Evolutionary conservation across 2,113 vertebrate genomes (phyloP).

Genomic region (Uria lomvia): DNA sequence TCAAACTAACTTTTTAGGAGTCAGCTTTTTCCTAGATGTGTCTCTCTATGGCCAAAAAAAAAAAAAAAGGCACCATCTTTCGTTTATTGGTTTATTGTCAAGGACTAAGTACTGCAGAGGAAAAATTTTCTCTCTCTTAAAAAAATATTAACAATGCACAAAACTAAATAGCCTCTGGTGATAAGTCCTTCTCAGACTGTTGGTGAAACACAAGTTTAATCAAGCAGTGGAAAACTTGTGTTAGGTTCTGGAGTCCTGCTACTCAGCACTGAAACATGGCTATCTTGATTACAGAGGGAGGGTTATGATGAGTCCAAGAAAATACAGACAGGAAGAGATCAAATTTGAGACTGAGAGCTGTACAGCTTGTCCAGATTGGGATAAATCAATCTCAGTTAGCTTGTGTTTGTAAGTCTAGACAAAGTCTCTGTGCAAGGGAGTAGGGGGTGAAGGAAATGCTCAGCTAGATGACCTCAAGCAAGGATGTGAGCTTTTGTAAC

Average conservation of each 20-base stretch:
- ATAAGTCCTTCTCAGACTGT: background rate
- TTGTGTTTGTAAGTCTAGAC: conserved; percentile 4
- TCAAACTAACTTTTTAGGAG: conserved; percentile 47
- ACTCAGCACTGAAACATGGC: background rate
- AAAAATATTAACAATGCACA: background rate
- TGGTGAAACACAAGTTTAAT: background rate
- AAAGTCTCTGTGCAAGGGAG: background rate
- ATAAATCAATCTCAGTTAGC: conserved; percentile 15
- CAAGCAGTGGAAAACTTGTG: background rate
- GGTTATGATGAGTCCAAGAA: background rate
- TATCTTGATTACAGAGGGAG: background rate
- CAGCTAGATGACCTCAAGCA: background rate
- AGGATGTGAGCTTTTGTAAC: background rate
- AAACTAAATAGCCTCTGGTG: background rate
- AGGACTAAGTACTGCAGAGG: background rate
- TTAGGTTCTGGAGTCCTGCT: background rate
- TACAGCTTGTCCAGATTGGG: background rate
- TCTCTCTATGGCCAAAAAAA: background rate
- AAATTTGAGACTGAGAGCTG: background rate
- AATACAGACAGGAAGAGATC: background rate
- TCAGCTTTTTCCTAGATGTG: background rate
- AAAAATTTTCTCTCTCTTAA: background rate
- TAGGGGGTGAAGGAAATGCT: background rate
- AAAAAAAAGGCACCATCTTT: background rate
- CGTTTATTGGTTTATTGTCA: conserved; percentile 30